Percentiles rank a stretch among this genome's conserved stretches.
Evolutionary conservation across 2,113 vertebrate genomes (phyloP).

Genomic region (Egretta garzetta): DNA sequence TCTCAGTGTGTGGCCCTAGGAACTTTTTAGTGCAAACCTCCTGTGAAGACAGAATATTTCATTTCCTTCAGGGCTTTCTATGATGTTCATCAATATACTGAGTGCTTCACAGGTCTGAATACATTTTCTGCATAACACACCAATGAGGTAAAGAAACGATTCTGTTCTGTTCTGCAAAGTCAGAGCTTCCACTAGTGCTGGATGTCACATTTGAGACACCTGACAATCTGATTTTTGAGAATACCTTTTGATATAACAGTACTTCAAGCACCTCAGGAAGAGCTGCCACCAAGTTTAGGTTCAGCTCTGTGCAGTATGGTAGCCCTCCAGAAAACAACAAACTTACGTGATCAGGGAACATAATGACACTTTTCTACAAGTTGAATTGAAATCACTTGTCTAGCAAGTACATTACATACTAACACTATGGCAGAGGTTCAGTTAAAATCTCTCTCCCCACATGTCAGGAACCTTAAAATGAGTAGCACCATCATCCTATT

Average conservation of each 20-base stretch:
- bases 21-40: not conserved
- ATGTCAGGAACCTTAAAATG: not conserved
- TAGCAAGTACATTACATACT: not conserved
- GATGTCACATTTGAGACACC: not conserved
- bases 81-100: not conserved
- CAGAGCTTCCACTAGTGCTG: not conserved
- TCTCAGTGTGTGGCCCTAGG: not conserved
- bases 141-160: not conserved
- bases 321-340: not conserved
- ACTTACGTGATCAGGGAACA: not conserved
- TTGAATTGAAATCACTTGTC: not conserved
- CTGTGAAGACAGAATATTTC: slow-evolving; percentile 3
- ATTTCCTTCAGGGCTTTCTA: not conserved
- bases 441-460: not conserved
- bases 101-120: not conserved
- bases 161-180: not conserved
- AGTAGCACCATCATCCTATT: not conserved
- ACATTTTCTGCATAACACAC: not conserved
- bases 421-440: not conserved
- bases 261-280: not conserved
- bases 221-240: not conserved
- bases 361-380: not conserved
- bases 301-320: fast-evolving
- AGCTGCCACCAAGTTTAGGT: not conserved
- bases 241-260: not conserved